phyloP scores from a whole-genome alignment of 2,113 vertebrate species.

The Tragulus kanchil region DNA sequence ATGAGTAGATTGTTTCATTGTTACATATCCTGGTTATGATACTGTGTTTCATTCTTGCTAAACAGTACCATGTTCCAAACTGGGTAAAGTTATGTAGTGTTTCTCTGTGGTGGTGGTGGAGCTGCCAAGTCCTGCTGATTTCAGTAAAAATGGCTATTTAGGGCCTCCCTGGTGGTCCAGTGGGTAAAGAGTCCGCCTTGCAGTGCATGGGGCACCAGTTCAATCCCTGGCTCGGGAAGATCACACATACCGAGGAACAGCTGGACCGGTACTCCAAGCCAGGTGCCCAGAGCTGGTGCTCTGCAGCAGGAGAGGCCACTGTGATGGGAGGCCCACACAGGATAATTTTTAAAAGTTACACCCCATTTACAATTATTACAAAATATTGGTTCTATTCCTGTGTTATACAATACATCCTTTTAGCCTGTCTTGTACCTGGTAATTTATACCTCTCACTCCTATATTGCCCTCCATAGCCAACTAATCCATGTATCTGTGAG shows the following conservation, averaged over 20 bases:
- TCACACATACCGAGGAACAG: too few species aligned
- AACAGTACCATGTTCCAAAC: not conserved
- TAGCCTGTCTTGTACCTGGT: not conserved
- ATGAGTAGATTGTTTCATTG: not conserved
- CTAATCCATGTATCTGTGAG: not conserved
- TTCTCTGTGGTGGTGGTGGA: not conserved
- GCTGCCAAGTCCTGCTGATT: not conserved
- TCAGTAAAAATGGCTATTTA: not conserved
- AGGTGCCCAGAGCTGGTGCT: too few species aligned
- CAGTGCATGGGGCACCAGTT: too few species aligned
- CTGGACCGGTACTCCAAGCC: too few species aligned
- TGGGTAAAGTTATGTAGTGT: not conserved
- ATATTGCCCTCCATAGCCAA: not conserved
- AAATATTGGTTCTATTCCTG: not conserved
- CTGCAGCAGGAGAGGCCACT: too few species aligned
- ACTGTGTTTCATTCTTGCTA: not conserved
- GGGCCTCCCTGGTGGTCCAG: too few species aligned
- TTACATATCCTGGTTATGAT: not conserved
- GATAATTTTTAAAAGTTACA: not conserved
- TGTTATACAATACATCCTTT: not conserved
- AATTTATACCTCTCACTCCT: not conserved
- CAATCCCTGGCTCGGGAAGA: too few species aligned
- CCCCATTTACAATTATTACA: not conserved
- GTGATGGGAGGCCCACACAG: too few species aligned
- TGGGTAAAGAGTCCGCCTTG: too few species aligned